Percentiles rank a stretch among this genome's conserved stretches.
Evolutionary conservation across 1,140 invertebrate genomes (phyloP).

Genomic region (Papilio helenus): DNA sequence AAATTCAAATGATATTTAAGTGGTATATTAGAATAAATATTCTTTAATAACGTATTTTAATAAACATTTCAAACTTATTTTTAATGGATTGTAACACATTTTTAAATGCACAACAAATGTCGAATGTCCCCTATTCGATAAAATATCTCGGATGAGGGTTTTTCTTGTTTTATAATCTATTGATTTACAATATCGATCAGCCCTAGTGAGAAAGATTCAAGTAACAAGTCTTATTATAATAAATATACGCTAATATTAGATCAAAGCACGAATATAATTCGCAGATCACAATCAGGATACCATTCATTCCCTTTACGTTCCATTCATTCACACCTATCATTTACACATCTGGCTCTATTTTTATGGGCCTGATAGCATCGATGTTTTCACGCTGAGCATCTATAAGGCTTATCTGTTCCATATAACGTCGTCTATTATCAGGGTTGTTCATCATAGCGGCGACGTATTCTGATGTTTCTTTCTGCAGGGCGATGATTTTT

Average conservation of each 20-base stretch:
- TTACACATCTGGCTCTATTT: slow-evolving; percentile 63
- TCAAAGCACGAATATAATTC: slow-evolving; percentile 32
- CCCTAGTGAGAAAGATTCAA: neutral
- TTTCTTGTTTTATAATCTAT: neutral
- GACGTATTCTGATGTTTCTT: slow-evolving; percentile 73
- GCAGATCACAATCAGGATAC: slow-evolving; percentile 42
- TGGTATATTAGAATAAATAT: too few species aligned
- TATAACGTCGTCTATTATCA: slow-evolving; percentile 65
- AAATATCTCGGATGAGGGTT: too few species aligned
- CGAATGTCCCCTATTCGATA: neutral
- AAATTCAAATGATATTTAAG: neutral
- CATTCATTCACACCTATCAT: slow-evolving; percentile 40
- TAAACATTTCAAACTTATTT: too few species aligned
- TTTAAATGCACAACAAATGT: neutral
- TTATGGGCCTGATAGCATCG: slow-evolving; percentile 46
- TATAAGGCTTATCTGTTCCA: slow-evolving; percentile 62
- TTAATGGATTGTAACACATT: neutral
- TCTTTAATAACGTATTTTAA: neutral
- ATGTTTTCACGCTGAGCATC: slow-evolving; percentile 45
- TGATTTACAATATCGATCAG: neutral
- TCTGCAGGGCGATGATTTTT: slow-evolving; percentile 74
- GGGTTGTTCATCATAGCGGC: slow-evolving; percentile 69
- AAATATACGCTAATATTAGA: slow-evolving; percentile 25
- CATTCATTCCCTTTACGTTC: slow-evolving; percentile 27
- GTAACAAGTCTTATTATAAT: slow-evolving; percentile 26